Conservation (phyloP, 2,113 vertebrate genomes). For the Heliornis fulica region DNA sequence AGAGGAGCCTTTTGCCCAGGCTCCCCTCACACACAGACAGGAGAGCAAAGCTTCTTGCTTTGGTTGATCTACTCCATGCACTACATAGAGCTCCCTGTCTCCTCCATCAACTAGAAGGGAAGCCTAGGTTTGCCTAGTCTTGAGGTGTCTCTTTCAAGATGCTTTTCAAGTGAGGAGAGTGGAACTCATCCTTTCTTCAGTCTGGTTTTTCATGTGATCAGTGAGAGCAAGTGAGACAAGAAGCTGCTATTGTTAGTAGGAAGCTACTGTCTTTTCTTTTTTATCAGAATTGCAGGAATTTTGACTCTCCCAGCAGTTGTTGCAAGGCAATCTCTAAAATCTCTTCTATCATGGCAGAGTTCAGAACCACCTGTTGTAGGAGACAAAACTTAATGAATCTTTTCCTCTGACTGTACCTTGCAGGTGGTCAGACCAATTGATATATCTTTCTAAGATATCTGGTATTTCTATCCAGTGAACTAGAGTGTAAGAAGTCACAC, state of each 20-base stretch:
- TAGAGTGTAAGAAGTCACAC: neutral
- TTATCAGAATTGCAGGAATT: neutral
- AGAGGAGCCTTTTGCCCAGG: neutral
- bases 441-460: neutral
- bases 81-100: fast-evolving
- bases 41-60: neutral
- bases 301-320: neutral
- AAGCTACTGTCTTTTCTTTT: neutral
- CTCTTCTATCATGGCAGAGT: neutral
- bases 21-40: neutral
- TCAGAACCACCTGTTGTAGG: neutral
- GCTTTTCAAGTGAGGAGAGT: neutral
- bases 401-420: neutral
- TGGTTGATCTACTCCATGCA: neutral
- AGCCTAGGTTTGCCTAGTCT: neutral
- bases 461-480: neutral
- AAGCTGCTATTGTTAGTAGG: neutral
- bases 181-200: neutral
- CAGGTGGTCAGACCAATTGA: neutral
- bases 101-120: neutral
- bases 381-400: neutral
- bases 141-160: neutral
- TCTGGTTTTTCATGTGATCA: neutral
- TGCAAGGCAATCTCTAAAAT: neutral
- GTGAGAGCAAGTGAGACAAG: neutral